Conservation (phyloP, 1,140 invertebrate genomes). For the Reticulitermes speratus region DNA sequence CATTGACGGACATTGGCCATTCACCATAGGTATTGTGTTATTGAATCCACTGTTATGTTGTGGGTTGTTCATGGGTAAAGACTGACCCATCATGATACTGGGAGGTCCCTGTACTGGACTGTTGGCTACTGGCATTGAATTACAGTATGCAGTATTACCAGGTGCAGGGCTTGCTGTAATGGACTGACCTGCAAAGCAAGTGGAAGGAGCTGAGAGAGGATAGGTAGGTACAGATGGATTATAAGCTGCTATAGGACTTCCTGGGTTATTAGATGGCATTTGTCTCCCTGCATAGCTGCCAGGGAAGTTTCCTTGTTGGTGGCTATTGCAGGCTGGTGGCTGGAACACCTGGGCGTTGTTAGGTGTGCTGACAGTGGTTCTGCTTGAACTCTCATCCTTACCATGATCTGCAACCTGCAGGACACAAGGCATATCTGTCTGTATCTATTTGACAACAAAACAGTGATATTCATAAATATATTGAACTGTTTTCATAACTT, state of each 20-base stretch:
- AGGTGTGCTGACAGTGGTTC: background rate
- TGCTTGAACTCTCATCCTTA: background rate
- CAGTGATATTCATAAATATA: too few relatives aligned
- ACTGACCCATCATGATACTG: background rate
- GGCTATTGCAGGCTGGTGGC: background rate
- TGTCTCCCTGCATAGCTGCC: background rate
- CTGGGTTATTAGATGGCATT: background rate
- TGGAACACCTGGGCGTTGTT: background rate
- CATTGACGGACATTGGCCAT: background rate
- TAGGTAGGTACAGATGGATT: background rate
- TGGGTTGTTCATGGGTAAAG: conserved; percentile 37
- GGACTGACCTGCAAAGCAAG: background rate
- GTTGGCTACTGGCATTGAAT: conserved; percentile 37
- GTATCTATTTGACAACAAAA: too few relatives aligned
- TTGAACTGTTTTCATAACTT: too few relatives aligned
- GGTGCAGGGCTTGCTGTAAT: background rate
- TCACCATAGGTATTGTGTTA: background rate
- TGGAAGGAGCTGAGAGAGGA: background rate
- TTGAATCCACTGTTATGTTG: conserved; percentile 46
- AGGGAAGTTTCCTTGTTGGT: background rate
- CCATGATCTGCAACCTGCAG: background rate
- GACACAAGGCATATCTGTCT: background rate
- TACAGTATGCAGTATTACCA: background rate
- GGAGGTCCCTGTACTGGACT: conserved; percentile 49
- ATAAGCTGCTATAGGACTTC: background rate